These are phyloP conservation scores for Temnothorax unifasciatus DNA, from an alignment of 2,888 invertebrate species.

Conservation along the genomic window DNA sequence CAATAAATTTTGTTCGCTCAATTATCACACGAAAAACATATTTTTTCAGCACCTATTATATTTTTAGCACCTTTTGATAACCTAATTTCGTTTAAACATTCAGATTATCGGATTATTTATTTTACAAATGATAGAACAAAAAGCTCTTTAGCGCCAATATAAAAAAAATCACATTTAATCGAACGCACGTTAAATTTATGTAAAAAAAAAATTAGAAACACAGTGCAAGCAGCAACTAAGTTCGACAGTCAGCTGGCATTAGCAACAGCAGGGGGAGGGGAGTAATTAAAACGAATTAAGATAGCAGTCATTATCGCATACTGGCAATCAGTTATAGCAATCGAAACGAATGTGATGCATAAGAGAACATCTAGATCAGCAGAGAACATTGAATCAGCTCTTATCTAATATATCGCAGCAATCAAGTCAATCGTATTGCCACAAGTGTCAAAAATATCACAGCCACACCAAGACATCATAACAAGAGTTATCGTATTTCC, in stretches of 20 bases:
- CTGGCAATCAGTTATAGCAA: conserved; percentile 2
- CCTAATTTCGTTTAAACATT: background rate
- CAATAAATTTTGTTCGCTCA: background rate
- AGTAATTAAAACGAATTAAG: background rate
- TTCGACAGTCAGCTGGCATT: background rate
- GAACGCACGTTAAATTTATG: background rate
- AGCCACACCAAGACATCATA: conserved; percentile 1
- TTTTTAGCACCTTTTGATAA: background rate
- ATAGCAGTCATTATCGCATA: background rate
- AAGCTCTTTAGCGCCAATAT: background rate
- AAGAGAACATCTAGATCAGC: conserved; percentile 28
- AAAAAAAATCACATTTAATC: background rate
- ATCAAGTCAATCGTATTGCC: background rate
- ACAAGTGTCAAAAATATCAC: conserved; percentile 9
- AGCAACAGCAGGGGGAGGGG: background rate
- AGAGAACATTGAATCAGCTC: background rate
- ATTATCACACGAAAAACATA: background rate
- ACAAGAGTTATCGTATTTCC: background rate
- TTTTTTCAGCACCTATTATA: background rate
- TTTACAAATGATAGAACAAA: background rate
- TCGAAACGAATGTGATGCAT: background rate
- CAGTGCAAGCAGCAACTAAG: conserved; percentile 12
- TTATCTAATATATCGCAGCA: background rate
- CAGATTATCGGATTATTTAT: background rate
- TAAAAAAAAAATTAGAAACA: background rate